Evolutionary conservation across 2,113 vertebrate genomes (phyloP), one percentile per base, ranked within the genome.

Genomic region (Sinosuthora webbiana): DNA sequence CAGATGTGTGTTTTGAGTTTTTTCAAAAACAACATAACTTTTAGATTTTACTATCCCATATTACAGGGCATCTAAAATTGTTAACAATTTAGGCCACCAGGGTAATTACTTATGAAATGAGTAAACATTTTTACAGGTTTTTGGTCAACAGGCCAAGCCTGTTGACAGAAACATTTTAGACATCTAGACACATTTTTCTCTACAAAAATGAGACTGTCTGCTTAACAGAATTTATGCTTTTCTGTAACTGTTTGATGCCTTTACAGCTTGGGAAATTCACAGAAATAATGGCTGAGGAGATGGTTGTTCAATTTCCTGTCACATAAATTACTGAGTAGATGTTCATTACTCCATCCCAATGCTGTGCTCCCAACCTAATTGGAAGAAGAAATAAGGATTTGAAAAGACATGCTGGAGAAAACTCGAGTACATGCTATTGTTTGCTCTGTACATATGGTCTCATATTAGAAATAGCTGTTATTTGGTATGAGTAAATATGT

Each of bases 281-380:
- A 81, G 88, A 91, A 93, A 97, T 95, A 94, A 96, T 91, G 94
- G 84, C 31, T 5, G 21, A 89, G 89, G 80, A 53, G 90, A 45
- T 80, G 84, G 84, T 83, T 85, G 84, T 97, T 97, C 96, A 92
- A 90, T 97, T 98, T 98, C 94, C 97, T 97, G 95, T 97, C 96
- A 94, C 93, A 83, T 83, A 92, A 85, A 89, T 94, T 88, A 94
- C 90, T 63, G 30, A 30, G 68, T 81, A 89, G 91, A 57, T 71
- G 30, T 82, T 92, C 87, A 65, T 97, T 92, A 94, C 90, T 96
- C 70, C 63, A 28, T 88, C 74, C 55, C 63, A 83, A 60, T 80
- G 16, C 73, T 37, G 24, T 92, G 83, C 86, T 97, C 94, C 90
- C 68, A 60, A 50, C 67, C 81, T 97, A 94, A 97, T 96, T 93